Base-by-base conservation (phyloP, 2,113 vertebrate genomes). In the Alces alces region DNA sequence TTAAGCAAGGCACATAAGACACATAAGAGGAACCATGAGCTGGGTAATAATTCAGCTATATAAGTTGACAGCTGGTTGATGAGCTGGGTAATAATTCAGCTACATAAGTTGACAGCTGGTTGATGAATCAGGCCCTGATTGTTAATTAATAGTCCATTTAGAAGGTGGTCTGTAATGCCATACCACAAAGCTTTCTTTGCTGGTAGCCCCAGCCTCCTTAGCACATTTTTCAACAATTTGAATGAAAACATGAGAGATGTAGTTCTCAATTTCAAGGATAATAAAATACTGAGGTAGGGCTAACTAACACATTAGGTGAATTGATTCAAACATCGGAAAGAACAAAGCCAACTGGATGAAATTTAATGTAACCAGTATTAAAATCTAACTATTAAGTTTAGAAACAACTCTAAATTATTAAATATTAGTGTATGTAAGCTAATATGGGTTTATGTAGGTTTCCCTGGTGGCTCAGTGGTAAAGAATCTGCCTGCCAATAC, bases 371-470 rank as follows among this genome's bases (percentile, higher is more conserved):
- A 89, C 15, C 13, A 84, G 45, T 54, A 30, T 95, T 93, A 91
- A 95, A 86, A 91, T 76, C 23, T 23, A 83, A 10, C 43, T 93
- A 96, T 95, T 93, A 84, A 93, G 70, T 79, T 86, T 92, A 70
- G 87, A 96, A 94, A 94, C 25, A 82, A 27, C 33, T 97, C 6
- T 30, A 93, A 90, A 73, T 78, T 88, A 36, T 91, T 91, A 86
- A 64, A 25, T 85, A 43, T 76, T 76, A 76, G 23, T 76, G 4
- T 89, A 57, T 92, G 21, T 95, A 88, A 96, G 43, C 60, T 50
- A 50, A 50, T 50, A 50, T 50, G 47, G 13, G 47, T 50, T 82
- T 66, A 23, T 76, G 27, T 76, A 39, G 23, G 12, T 43, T 76
- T 76, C 36, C 39, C 70, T 76, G 23, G 70, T 43, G 12, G 39